phyloP scores from a whole-genome alignment of 2,113 vertebrate genomes.

The Apteryx owenii region DNA sequence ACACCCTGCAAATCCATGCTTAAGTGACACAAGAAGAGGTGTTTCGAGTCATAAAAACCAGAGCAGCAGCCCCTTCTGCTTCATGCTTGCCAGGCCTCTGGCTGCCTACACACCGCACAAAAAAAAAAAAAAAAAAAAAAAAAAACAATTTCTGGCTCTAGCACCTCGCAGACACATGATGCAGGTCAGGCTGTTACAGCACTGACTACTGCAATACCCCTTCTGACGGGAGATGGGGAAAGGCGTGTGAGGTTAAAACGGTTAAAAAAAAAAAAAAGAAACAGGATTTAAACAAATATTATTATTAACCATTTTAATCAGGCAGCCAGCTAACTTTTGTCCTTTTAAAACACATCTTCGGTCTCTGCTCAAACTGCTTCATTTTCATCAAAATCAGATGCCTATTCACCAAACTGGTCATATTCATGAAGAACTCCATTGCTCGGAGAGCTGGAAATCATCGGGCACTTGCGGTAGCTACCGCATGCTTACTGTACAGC shows the following conservation, averaged over 20 bases:
- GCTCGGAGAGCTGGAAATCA: background rate
- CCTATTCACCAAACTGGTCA: background rate
- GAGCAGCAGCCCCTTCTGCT: background rate
- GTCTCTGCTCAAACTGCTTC: background rate
- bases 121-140: too few species aligned
- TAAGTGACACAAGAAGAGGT: background rate
- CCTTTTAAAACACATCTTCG: background rate
- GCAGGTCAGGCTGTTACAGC: background rate
- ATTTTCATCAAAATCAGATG: background rate
- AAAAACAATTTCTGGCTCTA: too few species aligned
- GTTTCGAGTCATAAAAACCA: background rate
- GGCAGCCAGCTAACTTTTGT: background rate
- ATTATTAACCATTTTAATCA: background rate
- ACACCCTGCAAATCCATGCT: background rate
- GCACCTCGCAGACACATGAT: background rate
- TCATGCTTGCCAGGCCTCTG: background rate
- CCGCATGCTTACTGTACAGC: background rate
- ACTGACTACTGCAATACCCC: fast-evolving
- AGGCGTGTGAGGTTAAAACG: background rate
- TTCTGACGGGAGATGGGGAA: background rate
- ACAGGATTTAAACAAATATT: background rate
- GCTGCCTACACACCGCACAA: background rate
- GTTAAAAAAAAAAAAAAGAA: background rate
- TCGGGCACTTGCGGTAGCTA: background rate
- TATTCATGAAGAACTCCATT: background rate